Evolutionary conservation across 2,113 vertebrate genomes (phyloP), one percentile per base, ranked within the genome.

Genomic region (Chloebia gouldiae): DNA sequence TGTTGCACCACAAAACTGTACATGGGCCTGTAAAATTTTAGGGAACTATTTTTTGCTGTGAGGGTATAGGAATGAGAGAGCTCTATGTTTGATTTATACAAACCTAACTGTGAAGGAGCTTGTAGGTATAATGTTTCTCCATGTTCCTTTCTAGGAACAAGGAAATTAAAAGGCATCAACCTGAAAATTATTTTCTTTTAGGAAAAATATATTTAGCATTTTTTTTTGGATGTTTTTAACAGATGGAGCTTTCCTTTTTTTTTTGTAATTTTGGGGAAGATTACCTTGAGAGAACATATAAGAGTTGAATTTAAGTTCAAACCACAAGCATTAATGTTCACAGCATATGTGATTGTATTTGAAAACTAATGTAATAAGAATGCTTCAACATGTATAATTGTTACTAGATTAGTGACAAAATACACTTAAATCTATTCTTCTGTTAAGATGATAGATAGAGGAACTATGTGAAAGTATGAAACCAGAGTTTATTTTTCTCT

Each of bases 1-100:
- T 97, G 96, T 69, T 84, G 69, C 57, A 90, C 56, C 87, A 84
- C 80, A 57, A 68, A 54, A 85, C 66, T 76, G 65, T 92, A 60
- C 79, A 72, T 77, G 42, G 39, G 54, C 79, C 80, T 87, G 75
- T 90, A 72, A 60, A 90, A 81, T 95, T 90, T 94, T 80, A 65
- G 4, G 5, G 63, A 72, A 66, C 65, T 91, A 25, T 68, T 78
- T 94, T 96, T 96, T 91, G 77, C 84, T 88, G 35, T 89, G 70
- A 94, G 71, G 45, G 66, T 45, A 65, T 94, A 92, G 73, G 61
- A 97, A 53, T 61, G 79, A 78, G 76, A 76, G 31, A 92, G 44
- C 16, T 81, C 90, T 81, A 92, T 90, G 20, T 91, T 60, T 92
- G 90, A 49, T 39, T 76, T 59, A 24, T 16, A 65, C 37, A 80